These are phyloP conservation scores for Dendropsophus ebraccatus DNA, from an alignment of 2,113 vertebrate genomes.

Conservation along the genomic window DNA sequence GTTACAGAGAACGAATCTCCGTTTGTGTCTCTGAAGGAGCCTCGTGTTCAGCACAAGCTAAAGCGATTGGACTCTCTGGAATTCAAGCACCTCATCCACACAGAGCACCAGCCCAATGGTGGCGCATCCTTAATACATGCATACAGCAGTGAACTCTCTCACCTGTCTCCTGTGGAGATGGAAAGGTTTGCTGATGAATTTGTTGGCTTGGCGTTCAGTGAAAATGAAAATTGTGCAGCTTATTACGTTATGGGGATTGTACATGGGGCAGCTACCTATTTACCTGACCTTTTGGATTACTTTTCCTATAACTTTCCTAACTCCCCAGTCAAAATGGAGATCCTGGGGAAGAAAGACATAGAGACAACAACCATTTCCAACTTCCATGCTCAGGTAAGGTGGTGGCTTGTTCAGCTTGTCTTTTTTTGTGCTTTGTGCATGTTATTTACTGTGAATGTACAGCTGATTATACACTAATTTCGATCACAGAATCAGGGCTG, in stretches of 20 bases:
- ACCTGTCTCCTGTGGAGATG: constrained; percentile 87
- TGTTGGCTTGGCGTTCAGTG: constrained; percentile 90
- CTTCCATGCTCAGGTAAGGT: constrained; percentile 96
- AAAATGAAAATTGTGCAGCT: constrained; percentile 88
- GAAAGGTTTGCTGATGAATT: constrained; percentile 96
- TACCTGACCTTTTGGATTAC: constrained; percentile 98
- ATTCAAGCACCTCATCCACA: constrained; percentile 89
- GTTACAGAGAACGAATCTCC: constrained; percentile 73
- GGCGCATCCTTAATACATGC: constrained; percentile 93
- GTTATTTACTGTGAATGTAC: no score
- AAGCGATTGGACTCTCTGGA: constrained; percentile 85
- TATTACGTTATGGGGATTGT: constrained; percentile 96
- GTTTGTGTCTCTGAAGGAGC: constrained; percentile 74
- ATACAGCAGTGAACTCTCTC: constrained; percentile 90
- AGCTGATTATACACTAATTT: no score
- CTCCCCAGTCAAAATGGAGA: constrained; percentile 98
- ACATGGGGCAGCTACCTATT: constrained; percentile 93
- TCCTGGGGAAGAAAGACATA: constrained; percentile 98
- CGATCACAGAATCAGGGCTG: no score
- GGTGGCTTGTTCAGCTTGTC: constrained; percentile 33
- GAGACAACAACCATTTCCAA: constrained; percentile 98
- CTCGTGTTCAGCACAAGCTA: constrained; percentile 73
- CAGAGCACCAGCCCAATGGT: constrained; percentile 96
- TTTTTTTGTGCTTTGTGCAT: no score
- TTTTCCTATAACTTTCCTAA: constrained; percentile 96